Conservation (phyloP, 2,888 invertebrate genomes). For the Phyto melanocephala region DNA sequence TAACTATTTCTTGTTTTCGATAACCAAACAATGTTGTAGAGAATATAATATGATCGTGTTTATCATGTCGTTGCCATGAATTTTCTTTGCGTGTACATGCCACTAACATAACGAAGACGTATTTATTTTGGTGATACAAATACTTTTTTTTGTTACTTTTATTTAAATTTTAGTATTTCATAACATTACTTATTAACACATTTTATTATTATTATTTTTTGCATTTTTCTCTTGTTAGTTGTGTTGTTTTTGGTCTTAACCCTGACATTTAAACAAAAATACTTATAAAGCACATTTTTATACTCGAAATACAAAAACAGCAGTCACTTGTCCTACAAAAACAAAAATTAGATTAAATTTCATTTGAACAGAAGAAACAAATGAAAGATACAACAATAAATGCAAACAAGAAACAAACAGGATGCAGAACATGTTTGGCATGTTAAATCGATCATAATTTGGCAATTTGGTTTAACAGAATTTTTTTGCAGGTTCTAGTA, state of each 20-base stretch:
- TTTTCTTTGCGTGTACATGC: no score
- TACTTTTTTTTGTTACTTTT: neutral
- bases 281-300: slow-evolving; percentile 1
- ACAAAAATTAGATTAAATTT: slow-evolving; percentile 18
- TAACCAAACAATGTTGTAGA: no score
- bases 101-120: no score
- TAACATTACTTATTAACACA: slow-evolving; percentile 31
- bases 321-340: neutral
- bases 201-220: neutral
- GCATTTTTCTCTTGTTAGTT: neutral
- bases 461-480: slow-evolving; percentile 14
- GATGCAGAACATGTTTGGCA: slow-evolving; percentile 76
- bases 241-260: slow-evolving; percentile 62
- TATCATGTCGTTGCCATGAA: no score
- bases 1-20: no score
- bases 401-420: slow-evolving; percentile 67
- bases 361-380: slow-evolving; percentile 1
- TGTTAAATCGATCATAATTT: slow-evolving; percentile 68
- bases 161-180: neutral
- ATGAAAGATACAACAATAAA: neutral
- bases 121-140: neutral
- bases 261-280: slow-evolving; percentile 72
- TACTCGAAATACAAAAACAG: neutral
- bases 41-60: no score
- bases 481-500: slow-evolving; percentile 45